Base-by-base conservation (phyloP, 1,140 invertebrate genomes). In the Epicauta chinensis region DNA sequence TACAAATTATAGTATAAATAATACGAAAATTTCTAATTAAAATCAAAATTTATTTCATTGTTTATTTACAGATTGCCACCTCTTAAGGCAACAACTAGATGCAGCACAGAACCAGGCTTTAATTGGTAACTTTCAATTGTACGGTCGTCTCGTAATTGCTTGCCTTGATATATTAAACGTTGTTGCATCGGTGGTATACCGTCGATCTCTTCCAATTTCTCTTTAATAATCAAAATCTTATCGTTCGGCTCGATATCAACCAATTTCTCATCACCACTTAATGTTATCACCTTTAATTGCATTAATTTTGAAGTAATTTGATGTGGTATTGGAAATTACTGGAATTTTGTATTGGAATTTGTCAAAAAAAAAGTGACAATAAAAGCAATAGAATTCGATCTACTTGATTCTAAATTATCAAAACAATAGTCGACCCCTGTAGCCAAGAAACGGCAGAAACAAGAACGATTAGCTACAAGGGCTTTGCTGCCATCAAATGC, bases 61-160 rank as follows among this genome's bases (percentile, higher is more conserved):
- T 23, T 2, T 0, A 23, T 23, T 23, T 23, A 23, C 23, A 23
- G 4, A 47, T 38, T 32, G 11, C 36, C 55, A 41, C 65, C 64
- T 40, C 65, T 48, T 38, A 67, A 47, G 7, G 64, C 62, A 30
- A 64, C 55, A 2, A 68, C 63, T 16, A 68, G 40, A 53, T 66
- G 59, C 40, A 68, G 30, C 9, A 56, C 43, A 9, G 56, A 43
- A 13, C 66, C 64, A 16, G 59, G 56, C 51, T 64, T 58, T 9
- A 66, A 51, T 43, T 55, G 65, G 40, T 66, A 68, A 48, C 51
- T 64, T 14, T 56, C 57, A n/a, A 68, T 47, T 3, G 66, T 61
- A 56, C 56, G 42, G 30, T 65, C 58, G 44, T 62, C 62, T 49
- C 61, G 62, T 36, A 68, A 50, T 53, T 60, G 57, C 40, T 64